Conservation (phyloP, 2,888 invertebrate species). For the Sicus ferrugineus region DNA sequence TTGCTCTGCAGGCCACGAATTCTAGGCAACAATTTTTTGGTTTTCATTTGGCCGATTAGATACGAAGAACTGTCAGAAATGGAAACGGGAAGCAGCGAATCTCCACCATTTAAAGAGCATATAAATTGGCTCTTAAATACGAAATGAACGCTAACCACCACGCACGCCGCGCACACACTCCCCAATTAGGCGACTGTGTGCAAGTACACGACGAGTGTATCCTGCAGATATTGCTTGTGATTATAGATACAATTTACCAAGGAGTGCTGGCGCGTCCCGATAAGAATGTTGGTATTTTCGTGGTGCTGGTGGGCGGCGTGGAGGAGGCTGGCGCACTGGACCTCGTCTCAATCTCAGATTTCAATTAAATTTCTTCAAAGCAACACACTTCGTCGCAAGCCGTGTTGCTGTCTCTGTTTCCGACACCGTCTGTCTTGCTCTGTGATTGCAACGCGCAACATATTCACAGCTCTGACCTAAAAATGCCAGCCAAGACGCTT, state of each 20-base stretch:
- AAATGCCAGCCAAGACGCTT: constrained; percentile 55
- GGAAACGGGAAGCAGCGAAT: neutral
- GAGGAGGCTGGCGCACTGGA: neutral
- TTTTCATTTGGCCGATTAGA: neutral
- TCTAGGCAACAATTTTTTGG: neutral
- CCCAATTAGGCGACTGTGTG: neutral
- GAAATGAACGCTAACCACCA: constrained; percentile 53
- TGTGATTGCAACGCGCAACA: constrained; percentile 43
- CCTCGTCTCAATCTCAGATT: neutral
- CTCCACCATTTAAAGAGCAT: constrained; percentile 54
- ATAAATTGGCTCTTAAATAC: constrained; percentile 64
- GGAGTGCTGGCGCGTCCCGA: too few species aligned
- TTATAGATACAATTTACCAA: constrained; percentile 11
- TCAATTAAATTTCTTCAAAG: neutral
- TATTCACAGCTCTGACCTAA: constrained; percentile 56
- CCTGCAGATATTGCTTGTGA: constrained; percentile 20
- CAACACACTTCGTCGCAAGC: neutral
- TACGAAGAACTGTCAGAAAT: neutral
- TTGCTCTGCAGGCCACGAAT: neutral
- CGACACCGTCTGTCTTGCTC: constrained; percentile 27
- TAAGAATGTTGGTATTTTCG: constrained; percentile 46
- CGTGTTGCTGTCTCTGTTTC: constrained; percentile 31
- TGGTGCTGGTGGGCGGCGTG: neutral
- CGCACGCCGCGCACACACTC: constrained; percentile 33
- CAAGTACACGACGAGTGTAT: neutral